These are phyloP conservation scores for Papilio polyxenes DNA, from an alignment of 1,140 invertebrate genomes.

Conservation along the genomic window DNA sequence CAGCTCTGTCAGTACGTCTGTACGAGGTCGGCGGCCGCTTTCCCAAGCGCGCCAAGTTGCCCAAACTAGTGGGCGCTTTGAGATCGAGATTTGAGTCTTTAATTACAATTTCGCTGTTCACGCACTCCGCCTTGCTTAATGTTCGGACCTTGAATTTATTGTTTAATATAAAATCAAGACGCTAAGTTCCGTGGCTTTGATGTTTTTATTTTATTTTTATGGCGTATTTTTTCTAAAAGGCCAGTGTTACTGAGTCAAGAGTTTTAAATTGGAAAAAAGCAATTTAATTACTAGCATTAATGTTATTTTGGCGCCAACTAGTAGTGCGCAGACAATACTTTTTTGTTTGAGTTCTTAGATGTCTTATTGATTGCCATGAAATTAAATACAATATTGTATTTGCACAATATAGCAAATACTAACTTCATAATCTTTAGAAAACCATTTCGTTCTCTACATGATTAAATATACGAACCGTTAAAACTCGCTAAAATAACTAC, in stretches of 20 bases:
- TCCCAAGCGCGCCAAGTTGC: conserved; percentile 39
- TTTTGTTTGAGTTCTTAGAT: neutral
- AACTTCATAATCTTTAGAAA: too few species aligned
- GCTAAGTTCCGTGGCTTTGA: conserved; percentile 26
- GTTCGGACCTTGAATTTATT: conserved; percentile 61
- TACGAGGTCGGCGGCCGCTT: conserved; percentile 40
- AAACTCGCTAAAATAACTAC: neutral
- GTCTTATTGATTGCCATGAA: too few species aligned
- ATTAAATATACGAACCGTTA: neutral
- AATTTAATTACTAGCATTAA: neutral
- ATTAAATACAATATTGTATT: too few species aligned
- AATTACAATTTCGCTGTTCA: conserved; percentile 76
- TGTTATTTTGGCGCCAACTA: neutral
- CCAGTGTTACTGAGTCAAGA: neutral
- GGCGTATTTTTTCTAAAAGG: neutral
- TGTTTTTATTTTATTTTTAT: conserved; percentile 15
- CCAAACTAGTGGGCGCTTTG: conserved; percentile 46
- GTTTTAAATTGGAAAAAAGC: neutral
- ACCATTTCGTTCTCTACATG: neutral
- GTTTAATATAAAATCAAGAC: conserved; percentile 44
- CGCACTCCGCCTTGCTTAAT: conserved; percentile 70
- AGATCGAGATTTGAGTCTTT: conserved; percentile 61
- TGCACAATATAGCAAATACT: too few species aligned
- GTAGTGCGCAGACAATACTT: neutral
- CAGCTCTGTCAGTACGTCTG: conserved; percentile 4